phyloP scores from a whole-genome alignment of 2,797 vertebrate species.

The Pangasius krempfi region DNA sequence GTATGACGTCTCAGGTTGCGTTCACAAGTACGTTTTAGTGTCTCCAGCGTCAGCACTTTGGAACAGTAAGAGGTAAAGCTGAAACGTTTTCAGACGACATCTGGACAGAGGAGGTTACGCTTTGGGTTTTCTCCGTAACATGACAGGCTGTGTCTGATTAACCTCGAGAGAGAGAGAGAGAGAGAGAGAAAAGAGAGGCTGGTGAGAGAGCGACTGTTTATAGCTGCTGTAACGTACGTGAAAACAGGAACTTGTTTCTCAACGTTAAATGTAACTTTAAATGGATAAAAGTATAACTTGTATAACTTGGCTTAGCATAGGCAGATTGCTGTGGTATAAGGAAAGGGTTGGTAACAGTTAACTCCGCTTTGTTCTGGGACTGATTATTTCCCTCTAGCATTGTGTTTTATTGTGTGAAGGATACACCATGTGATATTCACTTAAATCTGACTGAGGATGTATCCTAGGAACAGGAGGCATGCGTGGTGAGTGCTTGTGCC shows the following conservation, averaged over 20 bases:
- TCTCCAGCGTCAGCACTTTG: not conserved
- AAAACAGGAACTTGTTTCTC: not conserved
- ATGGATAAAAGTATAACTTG: not conserved
- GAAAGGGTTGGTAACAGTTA: not conserved
- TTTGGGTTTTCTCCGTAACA: not conserved
- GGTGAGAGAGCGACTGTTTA: not conserved
- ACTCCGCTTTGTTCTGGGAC: not conserved
- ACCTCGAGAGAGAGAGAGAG: not conserved
- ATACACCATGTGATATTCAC: not conserved
- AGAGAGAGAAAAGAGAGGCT: not conserved
- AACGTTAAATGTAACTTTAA: not conserved
- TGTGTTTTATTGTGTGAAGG: not conserved
- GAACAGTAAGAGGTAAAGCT: not conserved
- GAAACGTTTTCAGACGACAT: not conserved
- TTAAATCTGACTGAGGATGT: slow-evolving; percentile 12
- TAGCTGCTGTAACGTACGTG: not conserved
- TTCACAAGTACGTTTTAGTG: not conserved
- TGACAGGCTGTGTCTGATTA: not conserved
- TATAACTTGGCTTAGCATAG: too few relatives aligned
- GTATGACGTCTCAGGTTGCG: not conserved
- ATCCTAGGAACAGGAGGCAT: slow-evolving; percentile 25
- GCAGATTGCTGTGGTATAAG: not conserved
- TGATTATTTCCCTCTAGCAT: not conserved
- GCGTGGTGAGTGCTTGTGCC: slow-evolving; percentile 7
- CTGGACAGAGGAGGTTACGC: not conserved